Percentiles rank a stretch among this genome's conserved stretches.
These are phyloP conservation scores for Silurus meridionalis DNA, from an alignment of 2,113 vertebrate species.

Conservation along the genomic window DNA sequence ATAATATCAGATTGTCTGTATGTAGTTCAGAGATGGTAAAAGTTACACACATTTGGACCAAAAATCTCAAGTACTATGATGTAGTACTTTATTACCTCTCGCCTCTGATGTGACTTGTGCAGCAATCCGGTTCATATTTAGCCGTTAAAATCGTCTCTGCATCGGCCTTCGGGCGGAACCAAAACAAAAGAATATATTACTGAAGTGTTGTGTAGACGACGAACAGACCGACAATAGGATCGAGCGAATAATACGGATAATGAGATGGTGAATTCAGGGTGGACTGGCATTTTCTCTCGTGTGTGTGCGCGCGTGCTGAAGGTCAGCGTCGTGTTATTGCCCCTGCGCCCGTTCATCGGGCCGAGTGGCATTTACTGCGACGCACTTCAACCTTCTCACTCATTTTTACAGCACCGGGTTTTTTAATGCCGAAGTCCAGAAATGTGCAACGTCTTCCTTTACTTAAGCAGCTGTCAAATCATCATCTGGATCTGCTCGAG, in stretches of 20 bases:
- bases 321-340: slow-evolving; percentile 63
- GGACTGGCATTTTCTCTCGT: slow-evolving; percentile 69
- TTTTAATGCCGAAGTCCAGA: slow-evolving; percentile 43
- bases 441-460: neutral
- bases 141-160: neutral
- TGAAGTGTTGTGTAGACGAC: neutral
- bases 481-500: neutral
- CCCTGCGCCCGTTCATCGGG: slow-evolving; percentile 59
- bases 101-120: too few species aligned
- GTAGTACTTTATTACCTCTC: too few species aligned
- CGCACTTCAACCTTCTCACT: slow-evolving; percentile 65
- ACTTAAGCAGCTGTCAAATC: neutral
- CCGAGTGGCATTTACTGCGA: slow-evolving; percentile 68
- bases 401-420: slow-evolving; percentile 59
- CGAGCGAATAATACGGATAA: neutral
- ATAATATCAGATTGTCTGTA: too few species aligned
- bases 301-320: slow-evolving; percentile 63
- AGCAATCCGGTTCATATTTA: too few species aligned
- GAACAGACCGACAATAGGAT: neutral
- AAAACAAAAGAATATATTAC: neutral
- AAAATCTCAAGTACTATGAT: too few species aligned
- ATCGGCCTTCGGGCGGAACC: neutral
- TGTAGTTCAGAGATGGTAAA: too few species aligned
- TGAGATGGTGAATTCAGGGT: neutral
- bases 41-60: too few species aligned